phyloP scores from a whole-genome alignment of 2,797 vertebrate species.

The Sebastes minor region DNA sequence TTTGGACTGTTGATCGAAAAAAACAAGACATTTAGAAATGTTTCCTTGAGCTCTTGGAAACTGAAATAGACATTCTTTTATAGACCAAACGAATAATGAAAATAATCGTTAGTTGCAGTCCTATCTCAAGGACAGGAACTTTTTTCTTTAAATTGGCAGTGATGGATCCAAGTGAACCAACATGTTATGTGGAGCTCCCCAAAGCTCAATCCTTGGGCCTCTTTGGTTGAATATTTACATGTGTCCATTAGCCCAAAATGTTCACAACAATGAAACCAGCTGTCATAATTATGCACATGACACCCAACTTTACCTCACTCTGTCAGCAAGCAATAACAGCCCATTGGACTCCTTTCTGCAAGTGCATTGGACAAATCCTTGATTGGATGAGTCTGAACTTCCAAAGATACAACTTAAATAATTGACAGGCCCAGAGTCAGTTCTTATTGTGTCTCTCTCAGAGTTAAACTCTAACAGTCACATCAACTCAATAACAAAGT shows the following conservation, averaged over 20 bases:
- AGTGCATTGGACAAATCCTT: neutral
- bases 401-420: neutral
- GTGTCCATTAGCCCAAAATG: neutral
- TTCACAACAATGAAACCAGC: neutral
- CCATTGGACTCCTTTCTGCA: neutral
- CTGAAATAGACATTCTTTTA: neutral
- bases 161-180: neutral
- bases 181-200: neutral
- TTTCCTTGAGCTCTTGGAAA: neutral
- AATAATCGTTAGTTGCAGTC: neutral
- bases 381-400: neutral
- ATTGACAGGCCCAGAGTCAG: no score
- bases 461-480: no score
- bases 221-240: neutral
- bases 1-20: neutral
- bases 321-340: neutral
- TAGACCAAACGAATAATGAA: neutral
- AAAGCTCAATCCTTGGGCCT: neutral
- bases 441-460: no score
- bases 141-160: neutral
- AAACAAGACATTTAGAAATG: no score
- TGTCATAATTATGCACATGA: neutral
- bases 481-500: no score
- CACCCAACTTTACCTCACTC: neutral
- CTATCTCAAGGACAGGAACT: neutral